These are phyloP conservation scores for Calcarius ornatus DNA, from an alignment of 2,113 vertebrate species.

Conservation along the genomic window DNA sequence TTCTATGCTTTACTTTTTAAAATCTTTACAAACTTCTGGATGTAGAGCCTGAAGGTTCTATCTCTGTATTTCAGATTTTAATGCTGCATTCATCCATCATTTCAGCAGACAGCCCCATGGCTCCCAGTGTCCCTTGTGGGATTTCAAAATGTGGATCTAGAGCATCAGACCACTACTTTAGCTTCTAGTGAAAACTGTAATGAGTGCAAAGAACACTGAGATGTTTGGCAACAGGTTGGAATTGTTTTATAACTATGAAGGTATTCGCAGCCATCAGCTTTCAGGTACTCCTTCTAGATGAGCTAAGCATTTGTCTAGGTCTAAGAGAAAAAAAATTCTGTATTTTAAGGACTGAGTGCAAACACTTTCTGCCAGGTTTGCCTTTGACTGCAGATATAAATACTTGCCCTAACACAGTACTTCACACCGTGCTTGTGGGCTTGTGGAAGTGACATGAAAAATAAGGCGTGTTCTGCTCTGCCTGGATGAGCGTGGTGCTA, in stretches of 20 bases:
- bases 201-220: not conserved
- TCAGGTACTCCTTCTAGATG: not conserved
- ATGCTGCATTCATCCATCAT: not conserved
- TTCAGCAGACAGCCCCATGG: rapidly evolving
- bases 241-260: not conserved
- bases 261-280: not conserved
- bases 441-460: not conserved
- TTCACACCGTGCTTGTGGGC: not conserved
- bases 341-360: not conserved
- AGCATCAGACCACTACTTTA: not conserved
- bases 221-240: not conserved
- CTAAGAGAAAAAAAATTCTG: not conserved
- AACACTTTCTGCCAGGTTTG: not conserved
- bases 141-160: not conserved
- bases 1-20: not conserved
- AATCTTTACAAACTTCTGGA: not conserved
- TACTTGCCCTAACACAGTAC: not conserved
- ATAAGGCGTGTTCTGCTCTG: not conserved
- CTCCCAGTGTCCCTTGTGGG: not conserved
- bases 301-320: not conserved
- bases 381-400: not conserved
- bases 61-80: not conserved
- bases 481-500: not conserved
- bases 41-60: not conserved
- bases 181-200: not conserved